Evolutionary conservation across 1,140 invertebrate species (phyloP).

Genomic region (Ptiloglossa arizonensis): DNA sequence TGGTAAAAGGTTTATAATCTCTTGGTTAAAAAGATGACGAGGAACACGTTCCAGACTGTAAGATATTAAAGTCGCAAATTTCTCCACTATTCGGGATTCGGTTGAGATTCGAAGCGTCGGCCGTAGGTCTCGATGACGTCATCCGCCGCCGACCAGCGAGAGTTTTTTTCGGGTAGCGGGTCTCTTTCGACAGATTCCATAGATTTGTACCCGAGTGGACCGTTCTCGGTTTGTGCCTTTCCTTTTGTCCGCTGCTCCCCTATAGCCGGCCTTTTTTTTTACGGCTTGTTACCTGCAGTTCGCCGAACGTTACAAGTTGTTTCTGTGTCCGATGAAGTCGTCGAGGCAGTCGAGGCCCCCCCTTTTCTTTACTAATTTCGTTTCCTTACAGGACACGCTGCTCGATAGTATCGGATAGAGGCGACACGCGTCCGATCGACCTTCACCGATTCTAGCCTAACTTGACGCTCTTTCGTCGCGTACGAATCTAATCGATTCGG

Average conservation of each 20-base stretch:
- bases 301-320: constrained; percentile 50
- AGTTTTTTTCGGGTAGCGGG: constrained; percentile 42
- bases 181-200: constrained; percentile 42
- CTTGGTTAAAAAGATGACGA: too few relatives aligned
- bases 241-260: background rate
- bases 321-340: constrained; percentile 43
- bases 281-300: constrained; percentile 34
- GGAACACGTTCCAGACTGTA: too few relatives aligned
- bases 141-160: background rate
- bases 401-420: constrained; percentile 13
- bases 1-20: too few relatives aligned
- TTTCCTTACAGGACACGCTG: constrained; percentile 8
- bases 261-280: background rate
- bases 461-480: too few relatives aligned
- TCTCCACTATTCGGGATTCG: background rate
- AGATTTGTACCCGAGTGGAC: constrained; percentile 43
- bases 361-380: constrained; percentile 33
- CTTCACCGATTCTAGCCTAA: background rate
- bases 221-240: background rate
- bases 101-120: background rate
- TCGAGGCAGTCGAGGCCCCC: background rate
- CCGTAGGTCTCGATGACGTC: background rate
- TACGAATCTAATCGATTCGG: too few relatives aligned
- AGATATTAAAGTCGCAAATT: too few relatives aligned
- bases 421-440: constrained; percentile 16